Evolutionary conservation across 2,888 invertebrate genomes (phyloP), one percentile per base, ranked within the genome.

Genomic region (Sphaeridia pumilis): DNA sequence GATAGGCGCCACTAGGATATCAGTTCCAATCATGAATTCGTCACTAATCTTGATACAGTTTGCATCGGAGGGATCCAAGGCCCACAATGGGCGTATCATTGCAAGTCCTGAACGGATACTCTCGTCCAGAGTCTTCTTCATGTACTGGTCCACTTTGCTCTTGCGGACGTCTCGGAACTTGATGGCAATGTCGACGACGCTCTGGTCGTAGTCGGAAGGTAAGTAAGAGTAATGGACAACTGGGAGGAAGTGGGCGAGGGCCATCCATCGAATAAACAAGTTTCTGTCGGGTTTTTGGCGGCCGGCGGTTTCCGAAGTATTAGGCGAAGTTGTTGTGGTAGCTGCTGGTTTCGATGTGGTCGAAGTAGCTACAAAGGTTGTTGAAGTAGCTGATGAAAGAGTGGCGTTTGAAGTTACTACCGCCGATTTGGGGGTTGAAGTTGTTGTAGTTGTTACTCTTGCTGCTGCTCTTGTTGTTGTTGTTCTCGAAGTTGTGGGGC

Each of bases 161-260:
- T 66, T 60, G 20, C 90, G 74, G n/a, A 86, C 72, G 2, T 76
- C 72, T 0, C 85, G 83, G 66, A 86, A 75, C 67, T 76, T 79
- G 67, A 82, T 84, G 0, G 86, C 85, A 69, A 86, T 78, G 53
- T 85, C 83, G 12, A 85, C 72, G 0, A 88, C 82, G 43, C 77
- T 75, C 41, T 83, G 82, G 66, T 85, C 85, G 67, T 89, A 93
- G 68, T 86, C 84, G 68, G 86, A 87, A 0, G 95, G 94, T 38
- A 89, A 72, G 67, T 88, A 83, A 0, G 88, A 88, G 65, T 90
- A 92, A 68, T 92, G 83, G 72, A 95, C 84, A 1, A 89, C 85
- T 0, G 94, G 93, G 65, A 95, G 72, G 69, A 93, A 94, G 0
- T 87, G 85, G 2, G 87, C 83, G 67, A 94, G 73, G 68, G 93